Base-by-base conservation (phyloP, 1,140 invertebrate species). In the Eumaeus atala region DNA sequence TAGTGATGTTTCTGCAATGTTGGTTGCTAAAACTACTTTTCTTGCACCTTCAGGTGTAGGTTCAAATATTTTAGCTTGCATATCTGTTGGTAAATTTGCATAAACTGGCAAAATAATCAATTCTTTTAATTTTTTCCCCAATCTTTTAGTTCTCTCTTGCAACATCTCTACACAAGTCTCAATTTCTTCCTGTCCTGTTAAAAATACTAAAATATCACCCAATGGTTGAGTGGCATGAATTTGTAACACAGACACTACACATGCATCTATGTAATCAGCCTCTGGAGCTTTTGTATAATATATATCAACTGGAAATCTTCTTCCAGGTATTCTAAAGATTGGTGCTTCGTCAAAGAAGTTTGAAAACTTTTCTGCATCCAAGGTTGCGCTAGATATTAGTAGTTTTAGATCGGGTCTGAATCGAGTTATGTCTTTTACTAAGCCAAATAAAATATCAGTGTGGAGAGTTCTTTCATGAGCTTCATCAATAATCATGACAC, bases 271-370 rank as follows among this genome's bases (percentile, higher is more conserved):
- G 77, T 99, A 99, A 89, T 99, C 97, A 14, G 97, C 97, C 89
- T 99, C 98, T 0, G 98, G 98, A 1, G 97, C 97, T 90, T 98
- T 98, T 4, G 98, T 99, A 75, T 99, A 99, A 84, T 97, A 99
- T 72, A 99, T 98, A 84, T 99, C 96, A 0, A 99, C 93, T n/a
- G 93, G 92, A 88, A 93, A 94, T 58, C 93, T 85, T 53, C 93
- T 87, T 47, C 95, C 98, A 37, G 98, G 98, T 73, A 99, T 99
- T 48, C 96, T 90, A 82, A 99, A 99, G 63, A 99, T 97, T 4
- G 98, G 97, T 2, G 98, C 98, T 81, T 98, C 95, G 83, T 99
- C 98, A 87, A 99, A 99, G 87, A 99, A 99, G 62, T 93, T 92
- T 14, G 97, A 99, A 87, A 99, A 99, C 77, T 99, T 99, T 63